A percentile compares a stretch with the other conserved stretches of the same genome.
phyloP scores from a whole-genome alignment of 2,113 vertebrate genomes.

The Dasyprocta punctata region DNA sequence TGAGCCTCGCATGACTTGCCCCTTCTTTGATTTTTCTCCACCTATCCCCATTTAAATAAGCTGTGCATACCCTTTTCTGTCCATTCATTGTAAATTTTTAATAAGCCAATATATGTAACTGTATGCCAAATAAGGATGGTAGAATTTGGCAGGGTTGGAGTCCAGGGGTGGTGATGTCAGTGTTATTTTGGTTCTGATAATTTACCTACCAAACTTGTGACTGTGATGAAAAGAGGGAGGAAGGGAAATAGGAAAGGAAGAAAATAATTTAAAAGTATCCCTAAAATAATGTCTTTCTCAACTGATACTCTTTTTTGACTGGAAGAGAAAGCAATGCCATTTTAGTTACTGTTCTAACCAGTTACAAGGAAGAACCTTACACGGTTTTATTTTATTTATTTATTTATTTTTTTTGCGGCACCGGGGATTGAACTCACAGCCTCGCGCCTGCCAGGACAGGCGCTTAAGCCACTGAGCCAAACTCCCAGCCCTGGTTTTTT shows the following conservation, averaged over 20 bases:
- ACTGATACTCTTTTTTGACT: background rate
- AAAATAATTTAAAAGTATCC: background rate
- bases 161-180: background rate
- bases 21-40: background rate
- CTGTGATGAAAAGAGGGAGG: background rate
- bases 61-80: background rate
- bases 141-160: constrained; percentile 3
- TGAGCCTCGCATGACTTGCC: too few relatives aligned
- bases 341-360: background rate
- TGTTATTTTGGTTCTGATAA: constrained; percentile 20
- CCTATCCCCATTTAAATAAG: constrained; percentile 1
- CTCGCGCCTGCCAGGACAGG: too few relatives aligned
- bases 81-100: constrained; percentile 23
- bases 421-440: too few relatives aligned
- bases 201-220: background rate
- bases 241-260: background rate
- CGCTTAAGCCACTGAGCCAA: too few relatives aligned
- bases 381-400: constrained; percentile 45
- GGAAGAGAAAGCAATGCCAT: background rate
- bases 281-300: constrained; percentile 2
- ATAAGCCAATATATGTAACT: background rate
- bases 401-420: too few relatives aligned
- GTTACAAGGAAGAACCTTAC: background rate
- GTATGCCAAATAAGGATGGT: background rate
- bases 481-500: too few relatives aligned